Conservation (phyloP, 2,888 invertebrate species). For the Chrysomela aeneicollis region DNA sequence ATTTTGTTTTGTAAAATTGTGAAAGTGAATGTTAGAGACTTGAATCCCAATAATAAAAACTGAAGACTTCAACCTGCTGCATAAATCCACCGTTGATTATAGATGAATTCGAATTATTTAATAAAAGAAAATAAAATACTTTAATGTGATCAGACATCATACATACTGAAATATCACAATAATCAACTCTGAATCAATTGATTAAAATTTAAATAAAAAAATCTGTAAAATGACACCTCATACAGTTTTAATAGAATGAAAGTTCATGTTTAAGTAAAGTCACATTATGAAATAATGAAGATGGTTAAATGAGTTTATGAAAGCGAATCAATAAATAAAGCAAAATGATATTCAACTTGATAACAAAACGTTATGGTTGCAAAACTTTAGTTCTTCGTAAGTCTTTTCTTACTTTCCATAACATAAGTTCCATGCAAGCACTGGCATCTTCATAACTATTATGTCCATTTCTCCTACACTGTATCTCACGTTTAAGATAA, state of each 20-base stretch:
- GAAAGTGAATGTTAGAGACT: too few species aligned
- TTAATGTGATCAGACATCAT: too few species aligned
- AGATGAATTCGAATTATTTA: too few species aligned
- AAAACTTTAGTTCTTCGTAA: conserved; percentile 31
- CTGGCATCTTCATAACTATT: conserved; percentile 93
- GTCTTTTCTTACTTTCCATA: conserved; percentile 75
- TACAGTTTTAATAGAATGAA: too few species aligned
- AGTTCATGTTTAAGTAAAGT: too few species aligned
- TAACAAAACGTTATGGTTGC: conserved; percentile 7
- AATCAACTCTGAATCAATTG: conserved; percentile 1
- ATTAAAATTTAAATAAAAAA: too few species aligned
- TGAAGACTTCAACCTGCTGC: too few species aligned
- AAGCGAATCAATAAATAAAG: conserved; percentile 39
- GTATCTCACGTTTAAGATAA: conserved; percentile 82
- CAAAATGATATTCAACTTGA: conserved; percentile 24
- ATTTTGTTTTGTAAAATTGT: too few species aligned
- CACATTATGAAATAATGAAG: conserved; percentile 13
- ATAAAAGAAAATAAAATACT: too few species aligned
- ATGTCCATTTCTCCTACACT: conserved; percentile 79
- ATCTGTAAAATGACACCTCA: too few species aligned
- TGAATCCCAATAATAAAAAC: too few species aligned
- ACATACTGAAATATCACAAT: background rate
- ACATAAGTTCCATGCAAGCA: conserved; percentile 88
- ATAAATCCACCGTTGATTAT: too few species aligned
- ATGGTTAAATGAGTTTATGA: conserved; percentile 23